Conservation (phyloP, 2,888 invertebrate species). For the Monopis laevigella region DNA sequence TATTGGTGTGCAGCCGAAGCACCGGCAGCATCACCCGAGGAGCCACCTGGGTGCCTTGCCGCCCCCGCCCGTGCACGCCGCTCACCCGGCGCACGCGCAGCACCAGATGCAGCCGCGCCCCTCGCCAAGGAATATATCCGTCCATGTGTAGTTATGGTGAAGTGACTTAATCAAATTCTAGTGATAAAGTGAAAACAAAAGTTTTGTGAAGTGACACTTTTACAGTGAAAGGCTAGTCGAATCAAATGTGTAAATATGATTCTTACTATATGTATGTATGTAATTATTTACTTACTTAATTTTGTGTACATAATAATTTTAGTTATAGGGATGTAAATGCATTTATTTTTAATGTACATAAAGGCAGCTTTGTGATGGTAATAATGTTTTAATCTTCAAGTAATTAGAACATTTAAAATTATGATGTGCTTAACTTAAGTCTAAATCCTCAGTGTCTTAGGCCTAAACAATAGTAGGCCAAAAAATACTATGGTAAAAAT, state of each 20-base stretch:
- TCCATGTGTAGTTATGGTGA: slow-evolving; percentile 72
- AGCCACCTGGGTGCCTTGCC: slow-evolving; percentile 65
- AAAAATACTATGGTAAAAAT: too few species aligned
- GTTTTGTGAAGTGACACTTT: slow-evolving; percentile 17
- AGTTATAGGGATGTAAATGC: too few species aligned
- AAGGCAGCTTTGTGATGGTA: too few species aligned
- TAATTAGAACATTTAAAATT: too few species aligned
- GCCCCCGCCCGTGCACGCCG: slow-evolving; percentile 58
- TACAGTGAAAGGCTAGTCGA: slow-evolving; percentile 45
- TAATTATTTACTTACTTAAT: too few species aligned
- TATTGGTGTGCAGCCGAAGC: slow-evolving; percentile 51
- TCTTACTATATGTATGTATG: slow-evolving; percentile 14
- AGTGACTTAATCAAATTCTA: slow-evolving; percentile 23
- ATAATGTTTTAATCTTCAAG: too few species aligned
- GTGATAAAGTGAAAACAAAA: slow-evolving; percentile 23
- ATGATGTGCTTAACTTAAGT: too few species aligned
- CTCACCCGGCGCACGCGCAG: slow-evolving; percentile 51
- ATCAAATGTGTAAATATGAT: slow-evolving; percentile 11
- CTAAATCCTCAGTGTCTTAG: too few species aligned
- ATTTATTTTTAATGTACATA: too few species aligned
- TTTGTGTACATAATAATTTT: too few species aligned
- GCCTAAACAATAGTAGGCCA: too few species aligned
- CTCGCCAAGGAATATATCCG: slow-evolving; percentile 76
- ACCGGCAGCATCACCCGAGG: slow-evolving; percentile 66
- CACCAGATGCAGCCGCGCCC: slow-evolving; percentile 65